Evolutionary conservation across 2,797 vertebrate genomes (phyloP), one percentile per base, ranked within the genome.

Genomic region (Pangasius mekongensis): DNA sequence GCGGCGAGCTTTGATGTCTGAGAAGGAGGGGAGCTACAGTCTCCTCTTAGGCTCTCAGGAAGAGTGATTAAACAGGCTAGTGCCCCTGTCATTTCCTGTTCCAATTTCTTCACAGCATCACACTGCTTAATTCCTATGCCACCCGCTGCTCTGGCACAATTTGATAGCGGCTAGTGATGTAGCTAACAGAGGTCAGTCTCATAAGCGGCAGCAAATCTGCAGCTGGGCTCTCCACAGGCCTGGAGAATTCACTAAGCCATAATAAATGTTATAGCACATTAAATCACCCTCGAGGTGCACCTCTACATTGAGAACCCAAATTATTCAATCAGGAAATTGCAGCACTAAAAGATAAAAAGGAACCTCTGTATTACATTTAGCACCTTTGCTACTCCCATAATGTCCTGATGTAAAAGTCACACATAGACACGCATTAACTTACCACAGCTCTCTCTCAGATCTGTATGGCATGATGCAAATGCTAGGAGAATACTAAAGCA

Each of bases 241-340:
- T 86, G 80, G 27, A 76, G 85, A 86, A 86, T 90, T 90, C 87
- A 87, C 85, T 89, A 91, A 90, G 86, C 87, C 84, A 83, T 90
- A 89, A 91, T 90, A 90, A 92, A 92, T 76, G 88, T 91, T 92
- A 90, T 60, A 90, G 88, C 89, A 81, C 89, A 90, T 92, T 92
- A 91, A 91, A 90, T 90, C 89, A 91, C 84, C 89, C 73, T 85
- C 80, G 86, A 89, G 84, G 80, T 83, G 84, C 49, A 85, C 84
- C 88, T 49, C 30, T 83, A 90, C 88, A 87, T 87, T 87, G 81
- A 88, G 90, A 90, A 86, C 49, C 49, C 84, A 89, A 89, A 86
- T 85, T 58, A 73, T 85, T 90, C 90, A 90, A 87, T 92, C 86
- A 89, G 87, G 87, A 91, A 85, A 81, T 86, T 80, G 88, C 84